Base-by-base conservation (phyloP, 2,113 vertebrate genomes). In the Rhabdomys dilectus region DNA sequence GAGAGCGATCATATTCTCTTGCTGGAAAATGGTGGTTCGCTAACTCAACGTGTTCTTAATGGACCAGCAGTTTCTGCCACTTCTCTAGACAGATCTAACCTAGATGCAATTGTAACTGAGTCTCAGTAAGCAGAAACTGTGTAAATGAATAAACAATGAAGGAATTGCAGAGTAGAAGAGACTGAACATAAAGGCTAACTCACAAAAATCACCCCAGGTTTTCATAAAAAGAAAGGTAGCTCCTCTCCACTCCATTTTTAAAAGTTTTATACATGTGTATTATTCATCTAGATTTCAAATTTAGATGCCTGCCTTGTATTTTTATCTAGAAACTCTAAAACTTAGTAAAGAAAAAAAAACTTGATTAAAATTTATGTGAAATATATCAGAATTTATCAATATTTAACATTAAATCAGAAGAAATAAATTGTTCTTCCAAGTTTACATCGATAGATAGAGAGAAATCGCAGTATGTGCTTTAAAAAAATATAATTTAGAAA, bases 401-500 rank as follows among this genome's bases (percentile, higher is more conserved):
- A 84, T 91, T 90, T 82, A 89, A 24, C 48, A 53, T 26, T 62
- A 39, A 51, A 70, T 70, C 53, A 13, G 36, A 87, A 96, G 13
- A 95, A 80, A 96, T 62, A 76, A 19, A 12, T 77, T 92, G 94
- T 91, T 91, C 39, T 96, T 66, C n/a, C 12, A 90, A 82, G 39
- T 39, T 58, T 73, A 42, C 56, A 5, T 72, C 53, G 62, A 90
- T 81, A 88, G 42, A 76, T 91, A 17, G 73, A 90, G 77, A 7
- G 9, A 91, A 97, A 77, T 58, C 13, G 80, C 21, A 91, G 29
- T 62, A 31, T 53, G 68, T 94, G 3, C 92, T 93, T 73, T 3
- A 85, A 96, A 94, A 94, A 95, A 96, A 58, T 2, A 70, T 77
- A 92, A 76, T 48, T 91, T 76, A 51, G 85, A 93, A 88, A 72